Evolutionary conservation across 1,140 invertebrate genomes (phyloP).

Genomic region (Daktulosphaira vitifoliae): DNA sequence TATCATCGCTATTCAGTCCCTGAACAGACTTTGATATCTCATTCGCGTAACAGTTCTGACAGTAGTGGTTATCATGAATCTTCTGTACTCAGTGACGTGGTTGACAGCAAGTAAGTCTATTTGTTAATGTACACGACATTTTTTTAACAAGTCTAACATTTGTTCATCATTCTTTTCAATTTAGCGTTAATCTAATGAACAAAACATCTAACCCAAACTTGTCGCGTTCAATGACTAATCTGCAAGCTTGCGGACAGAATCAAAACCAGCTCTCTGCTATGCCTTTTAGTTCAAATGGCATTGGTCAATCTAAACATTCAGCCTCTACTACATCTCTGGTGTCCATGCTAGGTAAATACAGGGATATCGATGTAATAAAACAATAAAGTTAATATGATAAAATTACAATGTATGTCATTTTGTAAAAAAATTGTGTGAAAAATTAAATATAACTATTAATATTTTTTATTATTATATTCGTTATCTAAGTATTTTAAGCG

Average conservation of each 20-base stretch:
- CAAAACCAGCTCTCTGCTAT: constrained; percentile 8
- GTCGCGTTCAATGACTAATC: constrained; percentile 40
- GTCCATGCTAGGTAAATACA: constrained; percentile 22
- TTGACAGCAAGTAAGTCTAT: constrained; percentile 1
- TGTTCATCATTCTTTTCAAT: too few species aligned
- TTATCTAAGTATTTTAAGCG: too few species aligned
- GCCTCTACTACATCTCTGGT: constrained; percentile 30
- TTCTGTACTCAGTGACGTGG: constrained; percentile 54
- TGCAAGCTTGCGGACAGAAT: constrained; percentile 36
- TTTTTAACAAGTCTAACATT: too few species aligned
- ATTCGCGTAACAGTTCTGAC: constrained; percentile 66
- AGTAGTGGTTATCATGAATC: constrained; percentile 68
- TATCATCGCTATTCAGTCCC: background rate
- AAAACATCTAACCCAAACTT: constrained; percentile 25
- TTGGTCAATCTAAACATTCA: constrained; percentile 29
- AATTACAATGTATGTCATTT: too few species aligned
- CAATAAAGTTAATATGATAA: too few species aligned
- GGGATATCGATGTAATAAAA: too few species aligned
- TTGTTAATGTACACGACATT: too few species aligned
- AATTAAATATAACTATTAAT: too few species aligned
- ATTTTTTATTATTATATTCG: too few species aligned
- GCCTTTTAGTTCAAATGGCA: constrained; percentile 29
- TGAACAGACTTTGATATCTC: constrained; percentile 39
- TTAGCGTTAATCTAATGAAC: too few species aligned
- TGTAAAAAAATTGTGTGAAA: too few species aligned